phyloP scores from a whole-genome alignment of 2,888 invertebrate species.

The Ellobium chinense region DNA sequence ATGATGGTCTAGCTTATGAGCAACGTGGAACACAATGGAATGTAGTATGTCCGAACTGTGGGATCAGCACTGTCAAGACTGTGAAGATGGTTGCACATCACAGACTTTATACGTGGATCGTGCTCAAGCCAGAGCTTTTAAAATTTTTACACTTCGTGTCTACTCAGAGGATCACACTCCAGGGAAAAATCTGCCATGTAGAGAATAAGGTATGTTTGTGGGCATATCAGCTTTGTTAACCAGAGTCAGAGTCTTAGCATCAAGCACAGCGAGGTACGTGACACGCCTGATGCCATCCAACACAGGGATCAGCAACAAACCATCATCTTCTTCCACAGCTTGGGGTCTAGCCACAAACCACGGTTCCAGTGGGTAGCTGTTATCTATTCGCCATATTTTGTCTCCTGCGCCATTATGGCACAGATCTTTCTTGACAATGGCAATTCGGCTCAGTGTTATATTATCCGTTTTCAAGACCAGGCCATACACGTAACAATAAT shows the following conservation, averaged over 20 bases:
- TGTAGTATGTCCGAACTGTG: no score
- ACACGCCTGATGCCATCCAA: constrained; percentile 62
- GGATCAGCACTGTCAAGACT: no score
- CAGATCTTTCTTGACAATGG: constrained; percentile 73
- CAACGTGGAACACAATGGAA: no score
- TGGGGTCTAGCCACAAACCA: constrained; percentile 69
- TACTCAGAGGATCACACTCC: constrained; percentile 26
- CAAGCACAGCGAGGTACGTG: constrained; percentile 68
- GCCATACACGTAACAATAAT: constrained; percentile 74
- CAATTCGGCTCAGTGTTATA: constrained; percentile 57
- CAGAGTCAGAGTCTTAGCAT: constrained; percentile 65
- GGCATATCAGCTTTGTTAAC: constrained; percentile 67
- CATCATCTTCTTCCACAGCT: constrained; percentile 71
- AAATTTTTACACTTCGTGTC: background rate
- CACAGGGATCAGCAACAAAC: constrained; percentile 68
- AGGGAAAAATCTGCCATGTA: constrained; percentile 74
- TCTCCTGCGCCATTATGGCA: constrained; percentile 60
- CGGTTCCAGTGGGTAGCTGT: constrained; percentile 71
- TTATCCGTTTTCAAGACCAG: constrained; percentile 68
- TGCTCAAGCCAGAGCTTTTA: no score
- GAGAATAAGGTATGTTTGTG: constrained; percentile 69
- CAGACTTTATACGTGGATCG: no score
- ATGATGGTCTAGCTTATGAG: no score
- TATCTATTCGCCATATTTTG: constrained; percentile 56
- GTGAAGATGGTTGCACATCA: no score